phyloP scores from a whole-genome alignment of 2,797 vertebrate species.

The Eulemur coronatus region DNA sequence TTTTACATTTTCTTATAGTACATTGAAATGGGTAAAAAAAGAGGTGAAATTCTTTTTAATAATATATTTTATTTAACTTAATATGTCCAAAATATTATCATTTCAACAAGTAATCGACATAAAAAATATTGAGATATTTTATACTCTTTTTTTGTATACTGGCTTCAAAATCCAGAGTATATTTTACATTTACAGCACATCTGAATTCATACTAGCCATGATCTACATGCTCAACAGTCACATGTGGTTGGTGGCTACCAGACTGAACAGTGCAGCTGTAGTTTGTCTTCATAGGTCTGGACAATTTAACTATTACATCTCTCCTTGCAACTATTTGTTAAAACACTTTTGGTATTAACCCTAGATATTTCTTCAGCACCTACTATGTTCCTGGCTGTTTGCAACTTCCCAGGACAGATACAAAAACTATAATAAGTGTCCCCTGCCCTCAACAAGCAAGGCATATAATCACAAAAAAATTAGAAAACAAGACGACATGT shows the following conservation, averaged over 20 bases:
- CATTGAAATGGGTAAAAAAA: neutral
- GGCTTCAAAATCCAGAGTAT: neutral
- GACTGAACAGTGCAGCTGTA: neutral
- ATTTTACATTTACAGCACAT: neutral
- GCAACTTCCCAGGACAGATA: neutral
- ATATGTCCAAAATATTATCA: neutral
- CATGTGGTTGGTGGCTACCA: neutral
- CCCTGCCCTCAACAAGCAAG: neutral
- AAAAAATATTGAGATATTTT: constrained; percentile 18
- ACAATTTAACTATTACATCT: neutral
- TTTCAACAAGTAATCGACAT: constrained; percentile 24
- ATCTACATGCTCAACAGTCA: neutral
- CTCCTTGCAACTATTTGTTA: neutral
- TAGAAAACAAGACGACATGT: neutral
- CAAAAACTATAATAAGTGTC: neutral
- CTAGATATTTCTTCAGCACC: constrained; percentile 28
- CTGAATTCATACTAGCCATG: constrained; percentile 1
- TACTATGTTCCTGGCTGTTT: neutral
- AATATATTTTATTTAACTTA: constrained; percentile 26
- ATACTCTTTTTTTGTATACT: neutral
- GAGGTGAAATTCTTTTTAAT: constrained; percentile 34
- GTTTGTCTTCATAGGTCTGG: neutral
- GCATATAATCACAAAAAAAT: neutral
- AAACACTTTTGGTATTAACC: neutral
- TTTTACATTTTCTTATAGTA: neutral